phyloP scores from a whole-genome alignment of 23 tunicate species.

The Halocynthia aurantium region DNA sequence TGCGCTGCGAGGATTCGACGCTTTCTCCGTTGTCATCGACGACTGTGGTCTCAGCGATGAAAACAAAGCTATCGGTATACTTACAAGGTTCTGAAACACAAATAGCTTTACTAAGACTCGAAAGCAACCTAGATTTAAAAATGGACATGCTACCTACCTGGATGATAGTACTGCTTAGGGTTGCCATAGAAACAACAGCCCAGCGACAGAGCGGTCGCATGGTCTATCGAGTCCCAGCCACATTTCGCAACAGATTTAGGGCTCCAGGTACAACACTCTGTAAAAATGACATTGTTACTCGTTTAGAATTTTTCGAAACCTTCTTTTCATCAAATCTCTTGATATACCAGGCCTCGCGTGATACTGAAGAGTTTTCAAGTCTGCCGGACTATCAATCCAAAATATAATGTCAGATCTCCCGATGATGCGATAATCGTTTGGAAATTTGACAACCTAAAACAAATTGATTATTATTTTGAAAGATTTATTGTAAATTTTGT shows the following conservation, averaged over 20 bases:
- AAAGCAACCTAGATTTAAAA: no score
- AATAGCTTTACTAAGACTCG: no score
- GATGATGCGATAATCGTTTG: neutral
- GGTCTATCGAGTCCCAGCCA: neutral
- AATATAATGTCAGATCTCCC: conserved; percentile 5
- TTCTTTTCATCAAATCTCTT: no score
- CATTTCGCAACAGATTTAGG: neutral
- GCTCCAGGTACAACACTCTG: no score
- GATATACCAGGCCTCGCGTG: conserved; percentile 4
- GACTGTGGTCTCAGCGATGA: neutral
- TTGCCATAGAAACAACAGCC: neutral
- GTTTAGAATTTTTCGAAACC: no score
- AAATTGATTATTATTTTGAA: neutral
- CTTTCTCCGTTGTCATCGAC: neutral
- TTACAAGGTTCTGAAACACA: neutral
- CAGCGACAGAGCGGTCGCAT: neutral
- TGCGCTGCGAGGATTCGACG: neutral
- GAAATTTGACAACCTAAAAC: neutral
- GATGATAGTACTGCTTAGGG: no score
- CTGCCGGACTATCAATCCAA: neutral
- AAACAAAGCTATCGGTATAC: neutral
- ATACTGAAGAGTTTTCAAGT: neutral
- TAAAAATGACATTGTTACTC: no score
- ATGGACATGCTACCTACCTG: no score
- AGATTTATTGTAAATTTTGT: no score